Base-by-base conservation (phyloP, 2,797 vertebrate species). In the Manis crassicaudata region DNA sequence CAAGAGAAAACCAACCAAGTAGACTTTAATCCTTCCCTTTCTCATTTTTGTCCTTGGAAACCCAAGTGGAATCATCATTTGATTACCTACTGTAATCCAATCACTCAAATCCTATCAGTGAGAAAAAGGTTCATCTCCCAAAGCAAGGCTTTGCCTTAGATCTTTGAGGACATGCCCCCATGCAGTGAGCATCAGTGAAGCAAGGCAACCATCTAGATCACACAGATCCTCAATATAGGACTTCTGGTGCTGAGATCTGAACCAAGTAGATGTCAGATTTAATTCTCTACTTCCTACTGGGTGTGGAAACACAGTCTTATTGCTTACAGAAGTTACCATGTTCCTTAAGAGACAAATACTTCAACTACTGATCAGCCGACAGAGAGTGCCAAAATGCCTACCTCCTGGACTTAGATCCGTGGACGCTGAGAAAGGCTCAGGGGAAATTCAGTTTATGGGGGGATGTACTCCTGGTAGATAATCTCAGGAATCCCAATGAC, bases 1-100 rank as follows among this genome's bases (percentile, higher is more conserved):
- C 46, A 92, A 88, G 50, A 95, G 77, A 87, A 97, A 96, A 63
- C 20, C 58, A 94, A 35, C 29, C 32, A 37, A 92, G n/a, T 25
- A 94, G 85, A 88, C 2, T 29, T 90, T 37, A 50, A 56, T 70
- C 40, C 52, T 88, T 85, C 21, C 32, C n/a, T 96, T 46, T 68
- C 50, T 58, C 43, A 46, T 50, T 76, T 56, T 76, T 72, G 3
- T 17, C 73, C 21, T 73, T 70, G 82, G 50, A 90, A 95, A 75
- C 54, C 29, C 90, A 88, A 82, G 37, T 77, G 5, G 52, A 75
- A 35, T 87, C 62, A 46, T 25, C 50, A 63, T 87, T 76, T 87
- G 87, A 18, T 58, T 70, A 62, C 62, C 63, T 40, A 88, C 83
- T 92, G 32, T 56, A 90, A 83, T 65, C 77, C 73, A 62, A 7